Percentiles rank a stretch among this genome's conserved stretches.
Evolutionary conservation across 1,140 invertebrate species (phyloP).

Genomic region (Elysia chlorotica): DNA sequence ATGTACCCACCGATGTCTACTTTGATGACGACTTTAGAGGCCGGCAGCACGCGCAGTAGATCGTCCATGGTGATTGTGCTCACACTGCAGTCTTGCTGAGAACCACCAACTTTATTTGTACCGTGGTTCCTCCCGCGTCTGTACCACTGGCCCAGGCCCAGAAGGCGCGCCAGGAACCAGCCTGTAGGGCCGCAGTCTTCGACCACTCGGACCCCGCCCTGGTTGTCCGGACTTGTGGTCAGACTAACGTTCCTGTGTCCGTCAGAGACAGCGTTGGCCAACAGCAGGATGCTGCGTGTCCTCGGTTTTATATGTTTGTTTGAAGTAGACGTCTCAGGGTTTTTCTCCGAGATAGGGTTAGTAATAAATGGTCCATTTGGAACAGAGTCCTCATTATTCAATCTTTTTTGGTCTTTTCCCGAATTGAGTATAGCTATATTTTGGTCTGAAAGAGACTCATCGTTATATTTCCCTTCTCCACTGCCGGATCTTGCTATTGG

Average conservation of each 20-base stretch:
- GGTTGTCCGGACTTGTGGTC: conserved; percentile 36
- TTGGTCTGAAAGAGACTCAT: too few relatives aligned
- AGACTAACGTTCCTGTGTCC: conserved; percentile 34
- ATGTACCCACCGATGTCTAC: conserved; percentile 37
- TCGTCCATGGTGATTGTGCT: conserved; percentile 42
- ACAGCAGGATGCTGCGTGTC: conserved; percentile 34
- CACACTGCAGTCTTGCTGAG: background rate
- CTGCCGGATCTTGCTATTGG: too few relatives aligned
- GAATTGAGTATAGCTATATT: too few relatives aligned
- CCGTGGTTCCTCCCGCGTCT: background rate
- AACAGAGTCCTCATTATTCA: too few relatives aligned
- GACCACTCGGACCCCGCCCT: conserved; percentile 44
- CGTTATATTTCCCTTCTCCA: too few relatives aligned
- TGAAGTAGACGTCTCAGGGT: too few relatives aligned
- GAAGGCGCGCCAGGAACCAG: background rate
- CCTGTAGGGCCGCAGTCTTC: conserved; percentile 1
- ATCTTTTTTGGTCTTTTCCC: too few relatives aligned
- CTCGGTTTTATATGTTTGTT: too few relatives aligned
- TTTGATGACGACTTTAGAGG: conserved; percentile 32
- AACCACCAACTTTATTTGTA: too few relatives aligned
- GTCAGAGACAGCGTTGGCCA: conserved; percentile 45
- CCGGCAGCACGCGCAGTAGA: conserved; percentile 18
- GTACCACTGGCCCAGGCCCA: background rate
- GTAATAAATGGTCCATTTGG: too few relatives aligned
- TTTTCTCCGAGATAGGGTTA: too few relatives aligned